Evolutionary conservation across 1,140 invertebrate genomes (phyloP), one percentile per base, ranked within the genome.

Genomic region (Aphelenchoides besseyi): DNA sequence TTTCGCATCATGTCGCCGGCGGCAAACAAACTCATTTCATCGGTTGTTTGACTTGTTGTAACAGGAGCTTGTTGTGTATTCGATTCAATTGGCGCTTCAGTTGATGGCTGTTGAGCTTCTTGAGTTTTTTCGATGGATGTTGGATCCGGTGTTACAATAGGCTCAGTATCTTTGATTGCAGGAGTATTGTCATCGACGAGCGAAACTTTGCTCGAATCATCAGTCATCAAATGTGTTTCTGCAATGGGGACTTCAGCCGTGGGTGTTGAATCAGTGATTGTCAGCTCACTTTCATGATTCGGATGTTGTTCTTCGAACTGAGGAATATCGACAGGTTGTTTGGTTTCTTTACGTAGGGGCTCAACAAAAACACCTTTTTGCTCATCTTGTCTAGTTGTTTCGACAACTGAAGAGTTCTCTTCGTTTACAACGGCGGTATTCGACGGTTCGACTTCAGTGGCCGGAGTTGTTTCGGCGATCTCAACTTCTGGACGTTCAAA

Each of bases 211-310:
- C 5, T 23, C 5, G 55, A 59, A 8, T 59, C 55, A 23, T 5
- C 5, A 33, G 55, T 59, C 55, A 59, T 59, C 55, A 59, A 33
- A 33, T 59, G 55, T 8, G 55, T 59, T 59, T 59, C 55, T 5
- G 55, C 55, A 28, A 18, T 59, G 12, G 55, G 55, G 55, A 59
- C 18, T 5, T 59, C 18, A 23, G 55, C 55, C 12, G 55, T 5
- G 5, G 23, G 26, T 33, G 5, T 33, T 5, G 18, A 5, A 8
- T 33, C 23, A 5, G 5, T 59, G n/a, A n/a, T n/a, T n/a, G n/a
- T n/a, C n/a, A n/a, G n/a, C 55, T 5, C 5, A 29, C 23, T 28
- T 23, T 59, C 5, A 33, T 8, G 18, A 59, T 59, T 59, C 5
- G 55, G 18, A 28, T 59, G 18, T 33, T 5, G 55, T 23, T 59